phyloP scores from a whole-genome alignment of 2,113 vertebrate species.

The Mixornis gularis region DNA sequence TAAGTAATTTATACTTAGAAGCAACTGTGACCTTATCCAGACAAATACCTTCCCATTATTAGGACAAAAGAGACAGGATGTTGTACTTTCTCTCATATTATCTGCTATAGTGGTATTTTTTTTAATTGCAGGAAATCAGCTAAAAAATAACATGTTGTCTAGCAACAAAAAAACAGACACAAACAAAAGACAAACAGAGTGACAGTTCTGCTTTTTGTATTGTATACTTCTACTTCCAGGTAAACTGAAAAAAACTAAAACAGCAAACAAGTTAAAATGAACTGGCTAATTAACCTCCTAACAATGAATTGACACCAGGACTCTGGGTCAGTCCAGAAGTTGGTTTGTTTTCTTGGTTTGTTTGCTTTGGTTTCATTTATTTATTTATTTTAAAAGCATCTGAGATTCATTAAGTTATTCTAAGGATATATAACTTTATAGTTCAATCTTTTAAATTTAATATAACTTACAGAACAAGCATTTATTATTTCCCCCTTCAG shows the following conservation, averaged over 20 bases:
- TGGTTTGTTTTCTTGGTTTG: background rate
- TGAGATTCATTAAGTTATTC: background rate
- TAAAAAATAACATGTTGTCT: conserved; percentile 47
- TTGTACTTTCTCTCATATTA: conserved; percentile 58
- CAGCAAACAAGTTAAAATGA: conserved; percentile 41
- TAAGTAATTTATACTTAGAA: conserved; percentile 53
- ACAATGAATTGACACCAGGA: background rate
- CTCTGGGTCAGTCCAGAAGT: background rate
- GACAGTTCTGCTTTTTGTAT: conserved; percentile 32
- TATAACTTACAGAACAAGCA: background rate
- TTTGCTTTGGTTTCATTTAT: background rate
- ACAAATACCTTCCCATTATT: conserved; percentile 57
- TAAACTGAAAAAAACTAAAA: conserved; percentile 53
- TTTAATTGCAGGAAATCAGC: conserved; percentile 55
- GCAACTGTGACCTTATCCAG: conserved; percentile 39
- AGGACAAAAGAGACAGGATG: conserved; percentile 54
- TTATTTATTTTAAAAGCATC: background rate
- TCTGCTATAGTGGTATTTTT: conserved; percentile 41
- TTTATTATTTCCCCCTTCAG: background rate
- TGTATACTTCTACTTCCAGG: background rate
- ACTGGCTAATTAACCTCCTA: background rate
- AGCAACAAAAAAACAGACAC: conserved; percentile 52
- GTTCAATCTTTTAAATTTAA: background rate
- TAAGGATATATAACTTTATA: background rate
- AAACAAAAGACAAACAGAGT: conserved; percentile 57